Conservation (phyloP, 2,888 invertebrate species). For the Agrochola litura region DNA sequence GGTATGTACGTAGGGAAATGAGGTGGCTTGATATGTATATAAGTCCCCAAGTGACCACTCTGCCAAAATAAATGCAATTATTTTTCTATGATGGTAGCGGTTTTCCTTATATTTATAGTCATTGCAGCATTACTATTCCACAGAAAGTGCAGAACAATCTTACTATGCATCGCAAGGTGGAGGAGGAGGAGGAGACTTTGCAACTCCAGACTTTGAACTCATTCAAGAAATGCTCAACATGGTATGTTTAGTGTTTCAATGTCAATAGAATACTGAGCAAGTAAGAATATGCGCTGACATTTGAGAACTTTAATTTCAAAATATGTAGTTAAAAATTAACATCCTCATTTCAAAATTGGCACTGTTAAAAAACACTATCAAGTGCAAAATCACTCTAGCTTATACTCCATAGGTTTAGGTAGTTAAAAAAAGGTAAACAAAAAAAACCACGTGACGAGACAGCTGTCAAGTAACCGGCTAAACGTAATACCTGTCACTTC, state of each 20-base stretch:
- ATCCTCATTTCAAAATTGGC: too few species aligned
- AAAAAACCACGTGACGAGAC: too few species aligned
- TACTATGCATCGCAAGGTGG: conserved; percentile 63
- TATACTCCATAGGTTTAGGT: too few species aligned
- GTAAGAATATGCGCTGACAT: not conserved
- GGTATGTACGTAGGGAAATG: conserved; percentile 63
- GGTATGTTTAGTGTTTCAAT: conserved; percentile 68
- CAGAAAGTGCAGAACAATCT: conserved; percentile 78
- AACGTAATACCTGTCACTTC: too few species aligned
- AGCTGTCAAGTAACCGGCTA: too few species aligned
- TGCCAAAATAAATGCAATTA: not conserved
- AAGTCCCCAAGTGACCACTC: too few species aligned
- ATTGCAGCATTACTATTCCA: conserved; percentile 45
- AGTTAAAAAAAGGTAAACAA: too few species aligned
- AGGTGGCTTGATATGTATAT: not conserved
- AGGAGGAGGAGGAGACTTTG: conserved; percentile 64
- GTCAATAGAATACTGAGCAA: conserved; percentile 6
- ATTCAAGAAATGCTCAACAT: conserved; percentile 78
- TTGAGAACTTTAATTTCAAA: not conserved
- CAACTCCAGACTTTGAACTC: conserved; percentile 72
- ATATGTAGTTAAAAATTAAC: not conserved
- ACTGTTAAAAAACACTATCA: too few species aligned
- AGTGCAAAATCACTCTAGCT: too few species aligned
- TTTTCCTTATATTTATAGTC: not conserved
- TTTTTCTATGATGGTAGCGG: not conserved